Base-by-base conservation (phyloP, 2,888 invertebrate genomes). In the Machimus rusticus region DNA sequence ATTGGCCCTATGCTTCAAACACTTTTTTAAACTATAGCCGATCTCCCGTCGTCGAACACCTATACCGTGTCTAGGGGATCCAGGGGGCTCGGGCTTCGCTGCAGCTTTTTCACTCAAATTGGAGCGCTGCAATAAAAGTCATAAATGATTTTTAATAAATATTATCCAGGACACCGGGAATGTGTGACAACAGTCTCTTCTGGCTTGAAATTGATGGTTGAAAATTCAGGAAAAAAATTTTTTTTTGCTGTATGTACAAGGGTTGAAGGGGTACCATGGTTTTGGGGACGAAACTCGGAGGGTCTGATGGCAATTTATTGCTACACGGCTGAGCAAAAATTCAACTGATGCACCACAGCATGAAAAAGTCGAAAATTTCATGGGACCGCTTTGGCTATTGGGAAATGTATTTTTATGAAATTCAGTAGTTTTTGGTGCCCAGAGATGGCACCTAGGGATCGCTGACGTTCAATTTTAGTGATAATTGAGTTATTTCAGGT, bases 61-160 rank as follows among this genome's bases (percentile, higher is more conserved):
- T 16, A 8, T 79, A n/a, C 39, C n/a, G 37, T 3, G 16, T 37
- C 19, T 19, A 46, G 46, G 37, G 14, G 39, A 1, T 39, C 39
- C 39, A 12, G 39, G 37, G 31, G 19, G 9, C 14, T 31, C 19
- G 31, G 31, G 55, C 4, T 5, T 4, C 28, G 14, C 37, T 39
- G 81, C 43, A 81, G 31, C 31, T 19, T 55, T 55, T 81, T 51
- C 46, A 81, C 81, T 34, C 81, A 51, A 81, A 81, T 34, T 55
- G 55, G 23, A 23, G n/a, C 55, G 28, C 14, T 81, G 81, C 55
- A 81, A 81, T 81, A 81, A 81, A 81, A 81, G 81, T 81, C 81
- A 81, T 81, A 81, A 81, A 81, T 81, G 81, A 81, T 81, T 81
- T 81, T 81, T 81, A 81, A 81, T 81, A 55, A 81, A 81, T 81